Evolutionary conservation across 2,888 invertebrate species (phyloP).

Genomic region (Yponomeuta sedellus): DNA sequence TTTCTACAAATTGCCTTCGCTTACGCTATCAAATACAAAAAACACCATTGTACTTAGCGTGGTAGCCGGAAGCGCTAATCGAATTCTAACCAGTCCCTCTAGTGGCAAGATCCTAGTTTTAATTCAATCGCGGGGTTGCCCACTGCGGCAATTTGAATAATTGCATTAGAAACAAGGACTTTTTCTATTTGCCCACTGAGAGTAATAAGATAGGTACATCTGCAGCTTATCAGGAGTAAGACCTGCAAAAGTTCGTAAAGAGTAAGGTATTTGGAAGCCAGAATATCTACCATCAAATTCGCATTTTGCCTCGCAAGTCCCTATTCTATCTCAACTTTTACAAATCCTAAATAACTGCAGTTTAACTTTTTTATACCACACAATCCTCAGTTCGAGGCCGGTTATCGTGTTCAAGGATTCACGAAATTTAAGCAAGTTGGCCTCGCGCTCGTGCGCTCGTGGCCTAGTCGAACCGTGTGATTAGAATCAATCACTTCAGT

Average conservation of each 20-base stretch:
- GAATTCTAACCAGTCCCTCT: background rate
- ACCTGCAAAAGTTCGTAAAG: background rate
- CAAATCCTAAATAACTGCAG: too few species aligned
- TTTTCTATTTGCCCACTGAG: background rate
- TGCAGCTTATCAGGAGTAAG: background rate
- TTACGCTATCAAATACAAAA: background rate
- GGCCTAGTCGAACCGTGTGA: too few species aligned
- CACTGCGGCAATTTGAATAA: conserved; percentile 4
- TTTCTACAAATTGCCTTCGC: background rate
- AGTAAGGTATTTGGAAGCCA: too few species aligned
- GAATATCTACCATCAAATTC: too few species aligned
- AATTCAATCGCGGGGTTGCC: background rate
- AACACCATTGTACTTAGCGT: background rate
- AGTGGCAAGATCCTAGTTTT: conserved; percentile 4
- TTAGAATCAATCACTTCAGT: too few species aligned
- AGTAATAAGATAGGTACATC: background rate
- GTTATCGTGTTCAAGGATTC: too few species aligned
- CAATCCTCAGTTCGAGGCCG: too few species aligned
- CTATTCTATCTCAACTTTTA: too few species aligned
- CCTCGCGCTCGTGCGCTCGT: too few species aligned
- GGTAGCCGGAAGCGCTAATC: conserved; percentile 3
- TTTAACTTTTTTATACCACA: too few species aligned
- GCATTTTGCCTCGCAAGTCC: too few species aligned
- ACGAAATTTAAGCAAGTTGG: too few species aligned
- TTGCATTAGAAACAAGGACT: background rate